Evolutionary conservation across 2,113 vertebrate genomes (phyloP).

Genomic region (Poeciliopsis prolifica): DNA sequence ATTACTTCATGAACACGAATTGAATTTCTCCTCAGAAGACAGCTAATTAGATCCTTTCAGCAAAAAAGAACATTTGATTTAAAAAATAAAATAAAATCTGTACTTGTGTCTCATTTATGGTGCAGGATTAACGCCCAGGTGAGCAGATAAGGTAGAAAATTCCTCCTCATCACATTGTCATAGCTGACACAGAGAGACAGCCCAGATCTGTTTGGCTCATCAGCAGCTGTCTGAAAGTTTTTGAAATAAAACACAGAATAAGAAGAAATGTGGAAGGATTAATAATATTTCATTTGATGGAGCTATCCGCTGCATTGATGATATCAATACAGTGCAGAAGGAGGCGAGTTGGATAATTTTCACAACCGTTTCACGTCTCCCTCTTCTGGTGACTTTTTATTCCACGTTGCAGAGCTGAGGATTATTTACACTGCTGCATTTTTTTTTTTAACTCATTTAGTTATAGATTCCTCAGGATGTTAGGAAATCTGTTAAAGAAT

Average conservation of each 20-base stretch:
- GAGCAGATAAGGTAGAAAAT: conserved; percentile 53
- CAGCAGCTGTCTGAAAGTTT: conserved; percentile 59
- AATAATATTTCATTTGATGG: conserved; percentile 34
- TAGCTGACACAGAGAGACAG: conserved; percentile 38
- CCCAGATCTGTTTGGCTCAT: conserved; percentile 57
- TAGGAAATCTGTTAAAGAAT: background rate
- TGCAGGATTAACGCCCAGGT: conserved; percentile 60
- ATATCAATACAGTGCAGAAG: conserved; percentile 41
- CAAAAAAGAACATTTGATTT: conserved; percentile 18
- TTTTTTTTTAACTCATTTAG: background rate
- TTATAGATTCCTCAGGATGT: background rate
- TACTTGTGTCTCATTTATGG: conserved; percentile 16
- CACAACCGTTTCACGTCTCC: conserved; percentile 49
- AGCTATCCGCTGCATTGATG: conserved; percentile 26
- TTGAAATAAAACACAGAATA: conserved; percentile 52
- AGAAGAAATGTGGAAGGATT: conserved; percentile 24
- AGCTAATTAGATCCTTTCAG: conserved; percentile 12
- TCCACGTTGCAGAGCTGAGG: conserved; percentile 14
- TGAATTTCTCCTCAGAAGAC: conserved; percentile 1
- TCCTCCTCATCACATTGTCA: conserved; percentile 38
- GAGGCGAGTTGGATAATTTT: conserved; percentile 13
- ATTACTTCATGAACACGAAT: conserved; percentile 5
- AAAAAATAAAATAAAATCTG: conserved; percentile 21
- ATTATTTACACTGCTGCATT: conserved; percentile 22
- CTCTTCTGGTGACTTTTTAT: conserved; percentile 47